Evolutionary conservation across 2,888 invertebrate species (phyloP).

Genomic region (Chymomyza caudatula): DNA sequence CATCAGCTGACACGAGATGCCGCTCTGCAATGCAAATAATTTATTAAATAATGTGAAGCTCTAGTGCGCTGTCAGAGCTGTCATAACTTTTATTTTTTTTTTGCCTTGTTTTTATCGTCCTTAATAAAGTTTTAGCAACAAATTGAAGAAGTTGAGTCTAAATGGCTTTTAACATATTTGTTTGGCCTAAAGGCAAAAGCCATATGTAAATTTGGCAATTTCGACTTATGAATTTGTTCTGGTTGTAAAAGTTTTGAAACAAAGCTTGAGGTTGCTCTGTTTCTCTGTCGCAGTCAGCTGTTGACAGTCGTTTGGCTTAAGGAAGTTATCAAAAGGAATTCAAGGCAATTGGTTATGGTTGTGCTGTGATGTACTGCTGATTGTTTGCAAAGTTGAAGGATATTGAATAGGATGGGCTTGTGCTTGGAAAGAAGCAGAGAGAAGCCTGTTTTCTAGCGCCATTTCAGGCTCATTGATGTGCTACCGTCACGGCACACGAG

Average conservation of each 20-base stretch:
- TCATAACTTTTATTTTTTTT: not conserved
- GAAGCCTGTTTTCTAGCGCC: no score
- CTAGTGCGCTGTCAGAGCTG: not conserved
- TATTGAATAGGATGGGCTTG: not conserved
- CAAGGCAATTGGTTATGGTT: slow-evolving; percentile 18
- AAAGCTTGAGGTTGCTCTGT: not conserved
- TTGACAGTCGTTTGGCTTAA: slow-evolving; percentile 23
- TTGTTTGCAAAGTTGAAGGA: not conserved
- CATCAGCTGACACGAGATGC: not conserved
- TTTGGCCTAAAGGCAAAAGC: slow-evolving; percentile 27
- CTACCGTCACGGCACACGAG: no score
- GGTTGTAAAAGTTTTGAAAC: slow-evolving; percentile 9
- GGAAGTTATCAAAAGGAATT: slow-evolving; percentile 20
- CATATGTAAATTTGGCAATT: slow-evolving; percentile 21
- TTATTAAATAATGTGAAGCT: slow-evolving; percentile 19
- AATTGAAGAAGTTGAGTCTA: not conserved
- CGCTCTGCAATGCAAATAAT: slow-evolving; percentile 2
- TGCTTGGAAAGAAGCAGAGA: no score
- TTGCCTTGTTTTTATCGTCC: not conserved
- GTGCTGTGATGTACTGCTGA: no score
- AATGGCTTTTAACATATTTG: slow-evolving; percentile 38
- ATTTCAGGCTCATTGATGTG: no score
- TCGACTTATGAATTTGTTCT: slow-evolving; percentile 38
- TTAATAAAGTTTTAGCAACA: slow-evolving; percentile 21
- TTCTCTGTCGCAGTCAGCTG: slow-evolving; percentile 19